phyloP scores from a whole-genome alignment of 2,113 vertebrate species.

The Ictidomys tridecemlineatus region DNA sequence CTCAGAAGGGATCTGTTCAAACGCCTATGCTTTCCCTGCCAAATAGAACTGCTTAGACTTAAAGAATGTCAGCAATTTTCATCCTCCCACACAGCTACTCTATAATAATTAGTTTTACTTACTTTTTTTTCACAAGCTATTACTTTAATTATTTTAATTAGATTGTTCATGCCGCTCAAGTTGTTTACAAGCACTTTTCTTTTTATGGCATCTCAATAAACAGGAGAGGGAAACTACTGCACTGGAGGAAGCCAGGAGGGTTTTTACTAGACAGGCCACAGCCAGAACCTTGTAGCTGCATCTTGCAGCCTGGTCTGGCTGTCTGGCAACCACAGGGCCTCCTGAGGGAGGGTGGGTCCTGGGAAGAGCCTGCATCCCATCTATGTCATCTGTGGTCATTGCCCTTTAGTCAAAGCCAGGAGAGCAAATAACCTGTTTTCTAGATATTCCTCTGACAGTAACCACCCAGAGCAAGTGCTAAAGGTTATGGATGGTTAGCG shows the following conservation, averaged over 20 bases:
- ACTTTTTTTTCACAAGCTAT: slow-evolving; percentile 74
- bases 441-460: background rate
- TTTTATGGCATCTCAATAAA: slow-evolving; percentile 69
- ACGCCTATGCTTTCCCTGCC: background rate
- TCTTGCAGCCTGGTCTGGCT: background rate
- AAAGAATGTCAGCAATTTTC: slow-evolving; percentile 75
- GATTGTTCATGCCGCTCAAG: slow-evolving; percentile 62
- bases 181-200: slow-evolving; percentile 74
- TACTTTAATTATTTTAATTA: slow-evolving; percentile 84
- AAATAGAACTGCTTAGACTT: background rate
- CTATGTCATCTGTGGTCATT: background rate
- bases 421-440: background rate
- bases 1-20: background rate
- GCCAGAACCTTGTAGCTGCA: background rate
- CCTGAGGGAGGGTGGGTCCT: background rate
- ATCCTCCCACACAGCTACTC: slow-evolving; percentile 61
- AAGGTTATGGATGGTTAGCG: background rate
- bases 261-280: background rate
- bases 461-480: background rate
- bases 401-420: background rate
- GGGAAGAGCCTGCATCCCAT: background rate
- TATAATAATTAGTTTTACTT: slow-evolving; percentile 79
- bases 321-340: background rate
- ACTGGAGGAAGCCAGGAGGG: slow-evolving; percentile 5
- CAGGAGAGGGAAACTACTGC: slow-evolving; percentile 58